Percentiles rank a stretch among this genome's conserved stretches.
phyloP scores from a whole-genome alignment of 2,113 vertebrate species.

The Pangasianodon gigas region DNA sequence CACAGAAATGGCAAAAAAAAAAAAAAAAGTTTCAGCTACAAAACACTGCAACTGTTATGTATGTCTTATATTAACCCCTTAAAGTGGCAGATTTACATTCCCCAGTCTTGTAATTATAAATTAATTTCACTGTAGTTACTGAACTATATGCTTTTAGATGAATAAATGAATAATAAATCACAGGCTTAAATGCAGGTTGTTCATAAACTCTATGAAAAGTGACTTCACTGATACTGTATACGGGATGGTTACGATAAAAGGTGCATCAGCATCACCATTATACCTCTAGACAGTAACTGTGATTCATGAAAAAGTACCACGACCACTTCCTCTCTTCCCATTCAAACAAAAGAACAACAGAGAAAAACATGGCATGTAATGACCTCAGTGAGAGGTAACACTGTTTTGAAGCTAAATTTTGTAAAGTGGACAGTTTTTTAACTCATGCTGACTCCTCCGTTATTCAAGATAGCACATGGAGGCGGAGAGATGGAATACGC shows the following conservation, averaged over 20 bases:
- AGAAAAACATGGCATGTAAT: not conserved
- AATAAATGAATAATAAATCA: not conserved
- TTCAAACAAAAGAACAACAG: not conserved
- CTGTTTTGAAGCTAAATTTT: not conserved
- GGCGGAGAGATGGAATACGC: not conserved
- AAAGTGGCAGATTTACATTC: not conserved
- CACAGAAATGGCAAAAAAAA: not conserved
- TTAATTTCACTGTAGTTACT: not conserved
- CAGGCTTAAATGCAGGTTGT: not conserved
- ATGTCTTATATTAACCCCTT: not conserved
- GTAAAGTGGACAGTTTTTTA: slow-evolving; percentile 4
- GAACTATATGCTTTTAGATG: not conserved
- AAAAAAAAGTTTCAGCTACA: not conserved
- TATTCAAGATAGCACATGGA: not conserved
- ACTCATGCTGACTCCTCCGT: slow-evolving; percentile 3
- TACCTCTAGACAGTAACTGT: not conserved
- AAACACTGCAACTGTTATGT: not conserved
- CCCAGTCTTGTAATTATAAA: not conserved
- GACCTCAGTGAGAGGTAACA: not conserved
- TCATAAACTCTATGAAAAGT: not conserved
- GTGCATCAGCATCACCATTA: not conserved
- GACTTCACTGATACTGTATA: not conserved
- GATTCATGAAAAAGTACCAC: slow-evolving; percentile 19
- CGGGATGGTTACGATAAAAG: not conserved
- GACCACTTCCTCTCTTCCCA: slow-evolving; percentile 15